Base-by-base conservation (phyloP, 2,888 invertebrate genomes). In the Mylabris sibirica region DNA sequence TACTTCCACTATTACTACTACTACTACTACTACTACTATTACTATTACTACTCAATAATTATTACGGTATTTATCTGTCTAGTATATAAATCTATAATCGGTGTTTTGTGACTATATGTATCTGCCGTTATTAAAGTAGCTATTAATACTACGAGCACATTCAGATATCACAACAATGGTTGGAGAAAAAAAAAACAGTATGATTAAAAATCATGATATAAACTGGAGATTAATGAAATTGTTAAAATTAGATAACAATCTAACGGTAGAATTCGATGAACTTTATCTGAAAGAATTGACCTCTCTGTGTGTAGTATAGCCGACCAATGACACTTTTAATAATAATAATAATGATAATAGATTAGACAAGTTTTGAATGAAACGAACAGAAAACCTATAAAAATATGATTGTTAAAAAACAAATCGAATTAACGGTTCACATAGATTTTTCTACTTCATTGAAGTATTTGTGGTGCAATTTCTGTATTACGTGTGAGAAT, bases 41-140 rank as follows among this genome's bases (percentile, higher is more conserved):
- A 64, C 65, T 68, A 68, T 64, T 63, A 64, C 66, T 66, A 64
- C 66, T 63, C 65, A 65, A 68, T 68, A 65, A 68, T 68, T 68
- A 65, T 69, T 69, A 69, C 69, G 69, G 69, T 66, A 69, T 64
- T 17, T 6, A 17, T 35, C n/a, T 69, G 12, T 63, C 65, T 66
- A 63, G 62, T 59, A 34, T 61, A 44, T 49, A 49, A 17, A 49
- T n/a, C 12, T 41, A 12, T 41, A 41, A 41, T 49, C 3, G 63
- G 14, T 61, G 61, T 62, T 68, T 65, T 49, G 64, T 65, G 57
- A 65, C 17, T 14, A 30, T 6, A 49, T 14, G 8, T 6, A 49
- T 17, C 20, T 49, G 6, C 49, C 49, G 49, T 49, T 49, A 49
- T 49, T 49, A 49, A 20, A 49, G 2, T n/a, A 14, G 11, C 49